These are phyloP conservation scores for Orthonyx spaldingii DNA, from an alignment of 2,113 vertebrate genomes.

Conservation along the genomic window DNA sequence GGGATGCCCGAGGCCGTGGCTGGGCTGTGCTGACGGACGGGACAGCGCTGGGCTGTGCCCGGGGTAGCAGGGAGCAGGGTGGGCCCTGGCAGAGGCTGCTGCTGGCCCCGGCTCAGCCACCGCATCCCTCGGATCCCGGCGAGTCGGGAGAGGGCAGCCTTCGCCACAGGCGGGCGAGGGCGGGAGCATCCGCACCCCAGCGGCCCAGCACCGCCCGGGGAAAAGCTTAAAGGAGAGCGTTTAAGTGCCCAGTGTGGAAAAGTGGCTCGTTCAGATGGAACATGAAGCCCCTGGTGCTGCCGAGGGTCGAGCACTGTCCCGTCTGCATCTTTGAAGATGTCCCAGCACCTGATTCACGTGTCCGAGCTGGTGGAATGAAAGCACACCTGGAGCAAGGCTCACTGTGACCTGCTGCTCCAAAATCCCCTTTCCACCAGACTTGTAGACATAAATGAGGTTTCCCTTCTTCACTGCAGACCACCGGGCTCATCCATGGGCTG, in stretches of 20 bases:
- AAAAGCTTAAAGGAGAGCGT: not conserved
- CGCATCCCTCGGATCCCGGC: not conserved
- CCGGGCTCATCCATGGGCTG: not conserved
- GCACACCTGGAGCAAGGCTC: not conserved
- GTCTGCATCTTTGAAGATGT: not conserved
- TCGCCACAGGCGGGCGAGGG: not conserved
- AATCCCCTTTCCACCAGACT: not conserved
- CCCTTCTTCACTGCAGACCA: not conserved
- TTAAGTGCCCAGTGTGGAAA: not conserved
- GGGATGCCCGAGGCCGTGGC: rapidly evolving
- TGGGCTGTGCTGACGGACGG: rapidly evolving
- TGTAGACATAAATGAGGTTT: not conserved
- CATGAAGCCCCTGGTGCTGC: not conserved
- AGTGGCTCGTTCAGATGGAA: not conserved
- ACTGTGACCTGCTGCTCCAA: not conserved
- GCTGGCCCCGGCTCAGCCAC: not conserved
- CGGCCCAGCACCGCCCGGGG: not conserved
- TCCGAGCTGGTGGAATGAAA: not conserved
- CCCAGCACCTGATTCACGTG: rapidly evolving
- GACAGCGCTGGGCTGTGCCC: rapidly evolving
- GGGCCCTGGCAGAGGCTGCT: not conserved
- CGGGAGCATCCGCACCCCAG: rapidly evolving
- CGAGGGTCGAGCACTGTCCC: not conserved
- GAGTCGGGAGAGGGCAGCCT: conserved; percentile 56
- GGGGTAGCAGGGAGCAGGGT: rapidly evolving